A percentile compares a stretch with the other conserved stretches of the same genome.
These are phyloP conservation scores for Clinocottus analis DNA, from an alignment of 2,113 vertebrate genomes.

Conservation along the genomic window DNA sequence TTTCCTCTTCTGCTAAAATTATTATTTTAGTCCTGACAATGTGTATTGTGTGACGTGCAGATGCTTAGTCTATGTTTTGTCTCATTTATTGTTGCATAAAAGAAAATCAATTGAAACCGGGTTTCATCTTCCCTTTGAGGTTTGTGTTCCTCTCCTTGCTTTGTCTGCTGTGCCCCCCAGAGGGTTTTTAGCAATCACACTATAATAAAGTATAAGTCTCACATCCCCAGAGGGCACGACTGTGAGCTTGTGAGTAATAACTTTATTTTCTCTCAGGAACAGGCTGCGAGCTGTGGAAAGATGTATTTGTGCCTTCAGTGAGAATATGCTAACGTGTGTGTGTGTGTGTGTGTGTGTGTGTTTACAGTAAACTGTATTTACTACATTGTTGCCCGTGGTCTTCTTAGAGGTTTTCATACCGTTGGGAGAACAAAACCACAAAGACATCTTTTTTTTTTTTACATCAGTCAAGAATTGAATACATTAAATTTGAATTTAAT, in stretches of 20 bases:
- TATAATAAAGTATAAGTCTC: background rate
- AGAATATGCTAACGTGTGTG: background rate
- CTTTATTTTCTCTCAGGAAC: background rate
- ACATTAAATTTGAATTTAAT: too few species aligned
- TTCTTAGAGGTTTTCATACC: background rate
- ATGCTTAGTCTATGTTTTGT: background rate
- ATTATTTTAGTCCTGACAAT: background rate
- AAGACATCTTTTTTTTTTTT: too few species aligned
- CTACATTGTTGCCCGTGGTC: background rate
- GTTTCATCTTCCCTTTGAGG: background rate
- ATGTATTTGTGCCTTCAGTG: background rate
- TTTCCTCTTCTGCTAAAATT: background rate
- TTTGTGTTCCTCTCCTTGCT: background rate
- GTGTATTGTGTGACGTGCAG: too few species aligned
- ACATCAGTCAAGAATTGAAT: background rate
- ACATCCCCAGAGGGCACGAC: background rate
- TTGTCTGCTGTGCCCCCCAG: background rate
- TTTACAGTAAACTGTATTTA: background rate
- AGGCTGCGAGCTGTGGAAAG: background rate
- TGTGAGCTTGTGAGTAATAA: constrained; percentile 13
- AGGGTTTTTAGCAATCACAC: background rate
- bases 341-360: background rate
- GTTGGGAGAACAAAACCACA: background rate
- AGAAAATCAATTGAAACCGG: background rate
- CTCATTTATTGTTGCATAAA: background rate